These are phyloP conservation scores for Nyleta sp. DNA, from an alignment of 2,888 invertebrate species.

Conservation along the genomic window DNA sequence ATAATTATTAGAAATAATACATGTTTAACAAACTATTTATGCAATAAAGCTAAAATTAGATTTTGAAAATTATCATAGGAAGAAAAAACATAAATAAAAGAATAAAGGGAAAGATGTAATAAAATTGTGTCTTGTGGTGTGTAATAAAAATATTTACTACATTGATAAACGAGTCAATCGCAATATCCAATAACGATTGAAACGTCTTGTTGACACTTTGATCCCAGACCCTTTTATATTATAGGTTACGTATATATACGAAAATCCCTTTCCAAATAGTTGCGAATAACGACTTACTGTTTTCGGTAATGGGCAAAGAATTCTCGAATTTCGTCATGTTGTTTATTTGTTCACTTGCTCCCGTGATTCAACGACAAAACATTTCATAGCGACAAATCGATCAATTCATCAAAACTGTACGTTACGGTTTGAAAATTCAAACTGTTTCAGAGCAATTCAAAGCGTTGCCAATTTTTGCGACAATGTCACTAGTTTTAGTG, in stretches of 20 bases:
- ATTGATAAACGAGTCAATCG: too few species aligned
- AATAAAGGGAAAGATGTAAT: too few species aligned
- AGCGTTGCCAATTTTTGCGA: constrained; percentile 11
- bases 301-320: neutral
- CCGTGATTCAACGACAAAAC: neutral
- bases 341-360: neutral
- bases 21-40: too few species aligned
- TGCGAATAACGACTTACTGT: constrained; percentile 13
- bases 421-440: constrained; percentile 26
- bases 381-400: neutral
- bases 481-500: constrained; percentile 1
- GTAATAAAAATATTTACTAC: too few species aligned
- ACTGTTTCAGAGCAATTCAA: neutral
- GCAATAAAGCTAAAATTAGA: too few species aligned
- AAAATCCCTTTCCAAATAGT: neutral
- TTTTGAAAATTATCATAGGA: too few species aligned
- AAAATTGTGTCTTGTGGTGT: too few species aligned
- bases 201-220: constrained; percentile 1
- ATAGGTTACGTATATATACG: constrained; percentile 4
- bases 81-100: too few species aligned
- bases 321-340: constrained; percentile 24
- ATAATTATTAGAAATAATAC: too few species aligned
- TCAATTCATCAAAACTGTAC: constrained; percentile 8
- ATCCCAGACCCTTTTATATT: neutral
- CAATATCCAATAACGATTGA: neutral